Percentiles rank a stretch among this genome's conserved stretches.
Evolutionary conservation across 2,797 vertebrate species (phyloP).

Genomic region (Sardinella longiceps): DNA sequence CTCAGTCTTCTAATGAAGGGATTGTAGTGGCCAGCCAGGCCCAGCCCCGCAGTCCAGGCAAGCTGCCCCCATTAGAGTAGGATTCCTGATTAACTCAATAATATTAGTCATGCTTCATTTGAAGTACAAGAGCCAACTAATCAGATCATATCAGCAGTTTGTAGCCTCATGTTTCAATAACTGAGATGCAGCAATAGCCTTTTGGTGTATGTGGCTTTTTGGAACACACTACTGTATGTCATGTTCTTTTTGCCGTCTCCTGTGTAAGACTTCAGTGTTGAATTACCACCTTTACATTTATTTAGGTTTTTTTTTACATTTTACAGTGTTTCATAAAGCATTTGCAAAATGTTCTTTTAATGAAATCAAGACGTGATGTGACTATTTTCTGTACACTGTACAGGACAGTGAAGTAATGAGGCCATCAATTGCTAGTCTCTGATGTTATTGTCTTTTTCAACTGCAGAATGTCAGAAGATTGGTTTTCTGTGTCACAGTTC

Average conservation of each 20-base stretch:
- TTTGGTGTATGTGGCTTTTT: background rate
- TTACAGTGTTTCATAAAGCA: background rate
- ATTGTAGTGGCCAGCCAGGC: constrained; percentile 60
- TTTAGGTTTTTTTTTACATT: background rate
- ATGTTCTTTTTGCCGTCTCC: background rate
- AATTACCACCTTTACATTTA: background rate
- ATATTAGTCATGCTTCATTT: constrained; percentile 72
- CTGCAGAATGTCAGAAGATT: background rate
- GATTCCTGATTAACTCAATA: constrained; percentile 65
- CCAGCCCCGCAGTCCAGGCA: constrained; percentile 54
- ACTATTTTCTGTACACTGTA: no score
- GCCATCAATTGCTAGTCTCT: background rate
- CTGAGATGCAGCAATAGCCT: background rate
- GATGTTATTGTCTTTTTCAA: background rate
- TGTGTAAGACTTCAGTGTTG: background rate
- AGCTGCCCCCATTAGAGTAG: constrained; percentile 24
- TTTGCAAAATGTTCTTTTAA: background rate
- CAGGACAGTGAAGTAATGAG: no score
- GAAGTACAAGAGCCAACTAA: constrained; percentile 60
- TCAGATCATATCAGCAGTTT: constrained; percentile 44
- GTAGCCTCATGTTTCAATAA: constrained; percentile 16
- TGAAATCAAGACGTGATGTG: background rate
- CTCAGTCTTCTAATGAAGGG: constrained; percentile 59
- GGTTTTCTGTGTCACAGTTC: constrained; percentile 10
- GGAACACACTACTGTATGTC: background rate